Conservation (phyloP, 2,113 vertebrate genomes). For the cattle (Bos taurus) region DNA sequence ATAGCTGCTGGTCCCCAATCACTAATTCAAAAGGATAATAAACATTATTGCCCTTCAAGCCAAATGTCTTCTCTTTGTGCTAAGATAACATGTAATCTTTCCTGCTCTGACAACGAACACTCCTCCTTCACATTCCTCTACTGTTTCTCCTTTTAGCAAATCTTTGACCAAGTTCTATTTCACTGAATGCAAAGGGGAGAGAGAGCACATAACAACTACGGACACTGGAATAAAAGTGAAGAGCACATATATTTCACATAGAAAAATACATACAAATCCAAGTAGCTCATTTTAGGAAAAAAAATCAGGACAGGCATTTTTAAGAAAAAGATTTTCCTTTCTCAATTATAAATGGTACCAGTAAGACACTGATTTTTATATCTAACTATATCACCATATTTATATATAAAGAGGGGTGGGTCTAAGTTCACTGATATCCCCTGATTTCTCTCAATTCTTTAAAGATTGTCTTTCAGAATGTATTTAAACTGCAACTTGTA, state of each 20-base stretch:
- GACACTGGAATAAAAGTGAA: constrained; percentile 5
- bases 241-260: background rate
- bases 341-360: background rate
- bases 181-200: background rate
- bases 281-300: constrained; percentile 14
- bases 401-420: constrained; percentile 41
- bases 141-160: background rate
- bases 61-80: background rate
- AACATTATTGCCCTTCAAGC: background rate
- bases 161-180: background rate
- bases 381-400: background rate
- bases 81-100: background rate
- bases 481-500: background rate
- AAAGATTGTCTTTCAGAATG: constrained; percentile 65
- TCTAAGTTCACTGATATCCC: background rate
- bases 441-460: constrained; percentile 17
- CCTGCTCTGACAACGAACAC: background rate
- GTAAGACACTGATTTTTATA: background rate
- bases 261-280: constrained; percentile 52
- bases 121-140: background rate
- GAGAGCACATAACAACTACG: background rate
- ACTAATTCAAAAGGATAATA: background rate
- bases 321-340: constrained; percentile 35
- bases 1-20: background rate
- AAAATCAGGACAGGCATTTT: background rate